phyloP scores from a whole-genome alignment of 2,113 vertebrate genomes.

The Hippolais icterina region DNA sequence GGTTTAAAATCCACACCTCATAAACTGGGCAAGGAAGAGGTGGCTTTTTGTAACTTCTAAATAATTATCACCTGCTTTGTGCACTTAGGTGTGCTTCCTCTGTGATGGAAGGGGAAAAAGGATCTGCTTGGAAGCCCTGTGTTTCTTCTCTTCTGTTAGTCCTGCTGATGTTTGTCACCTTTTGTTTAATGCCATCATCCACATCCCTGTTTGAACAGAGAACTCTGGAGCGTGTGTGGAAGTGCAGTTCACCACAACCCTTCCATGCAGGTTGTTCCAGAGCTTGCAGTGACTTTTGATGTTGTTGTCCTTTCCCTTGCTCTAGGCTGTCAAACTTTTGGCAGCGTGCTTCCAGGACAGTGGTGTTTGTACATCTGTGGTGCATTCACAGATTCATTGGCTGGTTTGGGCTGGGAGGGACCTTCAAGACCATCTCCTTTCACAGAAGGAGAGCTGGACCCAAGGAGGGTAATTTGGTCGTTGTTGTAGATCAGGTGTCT shows the following conservation, averaged over 20 bases:
- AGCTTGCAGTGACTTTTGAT: background rate
- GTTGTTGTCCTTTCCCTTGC: background rate
- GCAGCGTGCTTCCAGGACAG: background rate
- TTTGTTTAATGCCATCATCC: background rate
- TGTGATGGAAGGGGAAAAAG: background rate
- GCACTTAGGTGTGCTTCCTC: background rate
- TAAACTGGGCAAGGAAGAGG: background rate
- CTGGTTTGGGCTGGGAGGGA: background rate
- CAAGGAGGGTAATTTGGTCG: accelerated
- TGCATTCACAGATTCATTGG: background rate
- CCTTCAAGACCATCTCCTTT: background rate
- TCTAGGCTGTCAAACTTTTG: background rate
- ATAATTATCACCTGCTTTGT: background rate
- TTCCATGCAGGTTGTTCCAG: background rate
- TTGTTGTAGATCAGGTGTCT: background rate
- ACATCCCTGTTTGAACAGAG: no score
- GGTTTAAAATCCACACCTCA: background rate
- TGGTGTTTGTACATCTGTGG: accelerated
- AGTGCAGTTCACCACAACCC: background rate
- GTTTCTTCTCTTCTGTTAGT: background rate
- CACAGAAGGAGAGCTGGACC: background rate
- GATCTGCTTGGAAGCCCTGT: background rate
- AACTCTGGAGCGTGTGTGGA: background rate
- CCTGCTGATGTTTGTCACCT: background rate
- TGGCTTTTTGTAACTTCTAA: background rate